Base-by-base conservation (phyloP, 2,113 vertebrate species). In the Catharus minimus region DNA sequence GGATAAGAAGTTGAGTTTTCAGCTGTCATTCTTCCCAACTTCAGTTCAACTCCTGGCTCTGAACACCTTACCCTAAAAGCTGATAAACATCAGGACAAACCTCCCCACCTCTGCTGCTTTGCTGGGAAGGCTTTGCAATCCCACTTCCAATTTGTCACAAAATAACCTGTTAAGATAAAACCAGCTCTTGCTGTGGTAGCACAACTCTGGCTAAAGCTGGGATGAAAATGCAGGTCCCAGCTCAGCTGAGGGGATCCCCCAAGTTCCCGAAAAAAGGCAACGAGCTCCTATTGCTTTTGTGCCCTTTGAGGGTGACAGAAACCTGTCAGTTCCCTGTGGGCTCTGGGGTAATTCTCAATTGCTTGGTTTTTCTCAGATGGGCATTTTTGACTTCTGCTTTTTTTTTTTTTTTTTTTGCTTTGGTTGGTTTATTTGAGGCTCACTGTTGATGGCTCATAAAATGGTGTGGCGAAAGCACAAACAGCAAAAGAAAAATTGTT, bases 51-150 rank as follows among this genome's bases (percentile, higher is more conserved):
- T 47, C 53, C 7, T 6, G 16, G 32, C 66, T 89, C 62, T 24
- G 86, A 58, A 73, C 82, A 55, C 43, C 15, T 6, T 44, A 19
- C 27, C 38, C 52, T 61, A 92, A 95, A 90, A 91, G 3, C 36
- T 77, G 93, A 77, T 86, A 92, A 44, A 75, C 46, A 75, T 94
- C 92, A 64, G 79, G 80, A 88, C 92, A 77, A 95, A 14, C 9
- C 53, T 78, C 69, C 61, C 43, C 47, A 81, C 91, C 87, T 78
- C 76, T 90, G 88, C 87, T 46, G 38, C 86, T 89, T n/a, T 7
- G 62, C 88, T 67, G 26, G 82, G 77, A 87, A 26, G 83, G 50
- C 88, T 95, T 94, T 67, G 87, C 89, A 81, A 22, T 32, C 86
- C 1, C 9, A 57, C 52, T 89, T 92, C 57, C 78, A 88, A 38